Evolutionary conservation across 2,113 vertebrate species (phyloP).

Genomic region (Pomatostomus ruficeps): DNA sequence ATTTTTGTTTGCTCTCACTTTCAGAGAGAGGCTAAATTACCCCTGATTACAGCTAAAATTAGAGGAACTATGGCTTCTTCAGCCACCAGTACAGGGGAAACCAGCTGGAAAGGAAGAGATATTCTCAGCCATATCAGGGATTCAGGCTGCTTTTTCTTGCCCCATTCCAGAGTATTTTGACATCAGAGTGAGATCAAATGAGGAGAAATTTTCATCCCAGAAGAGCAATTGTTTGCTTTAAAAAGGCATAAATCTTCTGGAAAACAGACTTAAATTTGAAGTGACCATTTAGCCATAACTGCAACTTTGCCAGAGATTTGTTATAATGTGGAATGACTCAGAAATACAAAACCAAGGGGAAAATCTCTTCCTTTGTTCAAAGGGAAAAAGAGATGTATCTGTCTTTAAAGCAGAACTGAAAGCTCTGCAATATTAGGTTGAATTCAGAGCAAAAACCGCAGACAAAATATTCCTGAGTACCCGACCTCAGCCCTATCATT

Average conservation of each 20-base stretch:
- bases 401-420: background rate
- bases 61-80: background rate
- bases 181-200: background rate
- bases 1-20: background rate
- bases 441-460: background rate
- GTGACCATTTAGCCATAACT: constrained; percentile 11
- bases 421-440: background rate
- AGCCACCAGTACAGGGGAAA: background rate
- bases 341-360: background rate
- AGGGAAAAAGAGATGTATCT: background rate
- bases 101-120: background rate
- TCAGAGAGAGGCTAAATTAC: background rate
- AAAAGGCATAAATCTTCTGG: background rate
- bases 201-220: background rate
- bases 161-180: background rate
- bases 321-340: background rate
- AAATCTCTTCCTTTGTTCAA: background rate
- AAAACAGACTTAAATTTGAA: background rate
- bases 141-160: background rate
- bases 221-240: background rate
- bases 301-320: background rate
- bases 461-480: background rate
- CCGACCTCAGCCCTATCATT: background rate
- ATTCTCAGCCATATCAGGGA: background rate
- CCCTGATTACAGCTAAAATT: background rate